Evolutionary conservation across 64 coral and sea anemone species (phyloP), one percentile per base, ranked within the genome.

Genomic region (Pocillopora verrucosa): DNA sequence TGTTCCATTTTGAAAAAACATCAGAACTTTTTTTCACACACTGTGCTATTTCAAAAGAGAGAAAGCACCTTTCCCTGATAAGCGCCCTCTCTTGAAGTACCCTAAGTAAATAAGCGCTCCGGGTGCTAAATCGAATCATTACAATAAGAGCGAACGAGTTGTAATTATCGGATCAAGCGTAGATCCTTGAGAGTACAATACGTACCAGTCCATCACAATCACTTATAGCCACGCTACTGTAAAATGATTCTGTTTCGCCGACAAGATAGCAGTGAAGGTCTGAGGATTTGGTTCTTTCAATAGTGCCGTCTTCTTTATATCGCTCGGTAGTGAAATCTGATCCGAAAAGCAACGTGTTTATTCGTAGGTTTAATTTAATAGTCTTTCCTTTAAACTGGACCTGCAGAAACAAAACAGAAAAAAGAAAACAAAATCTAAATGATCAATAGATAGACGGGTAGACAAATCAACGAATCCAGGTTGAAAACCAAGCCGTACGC

Each of bases 151-250:
- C n/a, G 64, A 67, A 22, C 64, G 16, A 20, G 64, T 22, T 16
- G 1, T 67, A 67, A 16, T 67, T 15, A 17, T 17, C 17, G 5
- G 9, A 16, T 20, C 16, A 67, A 22, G 20, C 13, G 62, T 3
- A 64, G 12, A 83, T 1, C 22, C 1, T 12, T 34, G 9, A 16
- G 62, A 51, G 22, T n/a, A 7, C 15, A n/a, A 2, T 22, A 84
- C 93, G 92, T 88, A 98, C 96, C 93, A 98, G 72, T 69, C 96
- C 96, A 84, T 98, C 96, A 69, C 96, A 98, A 62, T 98, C 96
- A 36, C 93, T 98, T 77, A 98, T 89, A 30, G 96, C 96, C 56
- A 91, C 91, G 15, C 87, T 93, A 59, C 78, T 86, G 13, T 92
- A 73, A 11, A 70, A 86, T 11, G 16, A 80, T 60, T 78, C 62